Evolutionary conservation across 2,113 vertebrate species (phyloP).

Genomic region (Irena cyanogastra): DNA sequence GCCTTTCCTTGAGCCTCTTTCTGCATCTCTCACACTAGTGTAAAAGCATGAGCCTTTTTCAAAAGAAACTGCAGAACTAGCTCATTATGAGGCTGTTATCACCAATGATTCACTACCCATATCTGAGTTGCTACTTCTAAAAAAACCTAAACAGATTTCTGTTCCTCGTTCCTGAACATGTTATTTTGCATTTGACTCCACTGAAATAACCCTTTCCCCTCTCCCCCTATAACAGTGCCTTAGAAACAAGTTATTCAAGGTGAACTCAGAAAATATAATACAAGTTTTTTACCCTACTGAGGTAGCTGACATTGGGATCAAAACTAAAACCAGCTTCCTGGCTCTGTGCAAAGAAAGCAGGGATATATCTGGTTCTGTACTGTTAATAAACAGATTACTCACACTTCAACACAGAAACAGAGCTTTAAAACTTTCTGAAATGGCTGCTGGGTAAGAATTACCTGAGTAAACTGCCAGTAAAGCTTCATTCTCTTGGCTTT

Average conservation of each 20-base stretch:
- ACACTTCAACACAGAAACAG: background rate
- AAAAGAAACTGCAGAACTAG: background rate
- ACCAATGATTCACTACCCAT: background rate
- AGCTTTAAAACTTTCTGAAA: background rate
- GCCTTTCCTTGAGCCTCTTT: background rate
- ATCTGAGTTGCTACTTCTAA: background rate
- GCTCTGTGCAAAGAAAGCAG: background rate
- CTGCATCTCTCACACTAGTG: background rate
- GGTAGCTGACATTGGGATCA: background rate
- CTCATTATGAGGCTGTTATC: background rate
- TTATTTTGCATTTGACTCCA: background rate
- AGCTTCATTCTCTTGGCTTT: constrained; percentile 96
- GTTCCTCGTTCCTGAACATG: background rate
- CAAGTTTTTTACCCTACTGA: background rate
- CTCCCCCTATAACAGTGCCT: background rate
- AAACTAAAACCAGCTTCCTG: background rate
- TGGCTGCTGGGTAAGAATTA: constrained; percentile 49
- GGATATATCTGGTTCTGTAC: background rate
- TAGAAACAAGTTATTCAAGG: background rate
- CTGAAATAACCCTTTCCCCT: background rate
- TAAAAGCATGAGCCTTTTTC: background rate
- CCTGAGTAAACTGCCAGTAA: constrained; percentile 97
- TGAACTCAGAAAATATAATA: background rate
- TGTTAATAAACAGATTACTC: background rate
- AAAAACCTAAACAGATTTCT: background rate